Conservation (phyloP, 2,888 invertebrate species). For the Harmothoe impar region DNA sequence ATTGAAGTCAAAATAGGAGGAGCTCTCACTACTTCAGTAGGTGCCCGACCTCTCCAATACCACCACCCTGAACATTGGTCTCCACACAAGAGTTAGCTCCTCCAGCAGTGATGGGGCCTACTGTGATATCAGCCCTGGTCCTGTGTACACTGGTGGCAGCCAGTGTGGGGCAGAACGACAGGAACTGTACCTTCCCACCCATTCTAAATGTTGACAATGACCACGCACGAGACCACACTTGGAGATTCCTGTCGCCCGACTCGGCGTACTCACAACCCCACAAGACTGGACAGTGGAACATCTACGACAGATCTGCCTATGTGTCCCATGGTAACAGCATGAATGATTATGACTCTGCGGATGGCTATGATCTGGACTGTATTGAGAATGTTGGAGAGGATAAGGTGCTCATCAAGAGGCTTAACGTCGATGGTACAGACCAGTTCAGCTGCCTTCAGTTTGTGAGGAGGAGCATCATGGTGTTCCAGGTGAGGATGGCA, state of each 20-base stretch:
- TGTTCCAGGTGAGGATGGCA: background rate
- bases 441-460: conserved; percentile 28
- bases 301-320: background rate
- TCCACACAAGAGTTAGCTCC: no score
- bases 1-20: no score
- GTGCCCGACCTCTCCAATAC: no score
- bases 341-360: conserved; percentile 42
- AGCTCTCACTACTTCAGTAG: no score
- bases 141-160: background rate
- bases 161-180: background rate
- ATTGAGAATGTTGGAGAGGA: conserved; percentile 11
- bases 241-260: conserved; percentile 45
- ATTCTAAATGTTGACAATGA: background rate
- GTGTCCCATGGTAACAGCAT: conserved; percentile 34
- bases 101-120: no score
- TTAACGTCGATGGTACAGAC: background rate
- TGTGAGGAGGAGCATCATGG: background rate
- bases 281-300: conserved; percentile 39
- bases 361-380: conserved; percentile 48
- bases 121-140: background rate
- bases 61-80: no score
- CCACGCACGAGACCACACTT: conserved; percentile 20
- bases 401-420: conserved; percentile 26
- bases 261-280: background rate
- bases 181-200: conserved; percentile 19